Evolutionary conservation across 1,140 invertebrate species (phyloP), one percentile per base, ranked within the genome.

Genomic region (Probaryconus sp.): DNA sequence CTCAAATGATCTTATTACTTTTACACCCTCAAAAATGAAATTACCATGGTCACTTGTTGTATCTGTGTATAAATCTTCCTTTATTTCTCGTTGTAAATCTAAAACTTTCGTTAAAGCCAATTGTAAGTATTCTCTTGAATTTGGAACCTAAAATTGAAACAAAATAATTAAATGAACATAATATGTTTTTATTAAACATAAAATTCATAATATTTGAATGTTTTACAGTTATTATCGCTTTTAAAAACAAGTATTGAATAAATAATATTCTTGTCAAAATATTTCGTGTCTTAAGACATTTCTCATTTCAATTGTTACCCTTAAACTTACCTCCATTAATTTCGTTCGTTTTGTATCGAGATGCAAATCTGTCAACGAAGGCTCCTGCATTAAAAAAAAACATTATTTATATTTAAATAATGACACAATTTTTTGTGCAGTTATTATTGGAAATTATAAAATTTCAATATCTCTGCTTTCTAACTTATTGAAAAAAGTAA

Each of bases 21-120:
- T 2, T n/a, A n/a, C n/a, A n/a, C n/a, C n/a, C n/a, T n/a, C n/a
- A n/a, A 17, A 40, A 40, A 40, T 28, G 37, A 17, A 45, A 11
- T 80, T 81, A 87, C 85, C 84, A 7, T 81, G 64, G 51, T 86
- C 82, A 48, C 77, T 83, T 5, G 74, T 78, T 26, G 72, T 72
- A 28, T 85, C 81, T 26, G 76, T 48, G 9, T 84, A 81, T 5
- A 81, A 78, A 42, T 80, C 79, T 13, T 86, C 83, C 37, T 78
- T 80, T 18, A 87, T 78, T 61, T 84, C 70, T 47, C 77, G 76
- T 56, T 87, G 85, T 33, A 87, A 65, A 53, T 86, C 81, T 6
- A 84, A 28, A 16, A 87, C 77, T 74, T 74, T 80, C 2, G 77
- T 63, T 10, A 87, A 48, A 35, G 83, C 83, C 42, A 86, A 58